phyloP scores from a whole-genome alignment of 1,140 invertebrate genomes.

The Nasonia longicornis region DNA sequence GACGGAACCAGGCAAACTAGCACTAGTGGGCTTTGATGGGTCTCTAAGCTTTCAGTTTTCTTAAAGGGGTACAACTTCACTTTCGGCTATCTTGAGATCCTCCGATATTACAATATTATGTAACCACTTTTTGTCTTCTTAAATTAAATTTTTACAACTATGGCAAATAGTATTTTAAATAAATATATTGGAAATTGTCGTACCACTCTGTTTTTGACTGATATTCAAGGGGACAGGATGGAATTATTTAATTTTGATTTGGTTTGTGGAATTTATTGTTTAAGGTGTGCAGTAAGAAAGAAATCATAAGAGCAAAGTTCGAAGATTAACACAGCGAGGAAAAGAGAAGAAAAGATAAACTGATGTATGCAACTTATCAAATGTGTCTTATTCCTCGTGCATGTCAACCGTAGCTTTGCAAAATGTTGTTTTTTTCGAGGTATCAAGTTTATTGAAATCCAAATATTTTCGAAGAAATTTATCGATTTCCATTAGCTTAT shows the following conservation, averaged over 20 bases:
- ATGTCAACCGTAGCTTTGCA: conserved; percentile 38
- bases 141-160: neutral
- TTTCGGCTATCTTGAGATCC: conserved; percentile 17
- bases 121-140: neutral
- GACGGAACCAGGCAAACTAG: conserved; percentile 28
- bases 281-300: conserved; percentile 18
- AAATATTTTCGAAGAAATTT: conserved; percentile 64
- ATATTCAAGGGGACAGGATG: conserved; percentile 18
- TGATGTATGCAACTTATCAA: neutral
- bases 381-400: conserved; percentile 29
- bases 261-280: neutral
- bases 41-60: neutral
- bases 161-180: neutral
- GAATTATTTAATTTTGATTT: conserved; percentile 9
- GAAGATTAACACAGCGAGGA: conserved; percentile 42
- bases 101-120: neutral
- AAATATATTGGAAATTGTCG: neutral
- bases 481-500: conserved; percentile 62
- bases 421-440: conserved; percentile 52
- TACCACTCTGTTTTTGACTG: neutral
- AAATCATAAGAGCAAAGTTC: conserved; percentile 40
- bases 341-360: neutral
- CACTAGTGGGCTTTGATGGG: neutral
- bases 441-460: conserved; percentile 67
- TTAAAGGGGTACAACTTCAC: neutral